phyloP scores from a whole-genome alignment of 2,888 invertebrate species.

The Phorcus lineatus region DNA sequence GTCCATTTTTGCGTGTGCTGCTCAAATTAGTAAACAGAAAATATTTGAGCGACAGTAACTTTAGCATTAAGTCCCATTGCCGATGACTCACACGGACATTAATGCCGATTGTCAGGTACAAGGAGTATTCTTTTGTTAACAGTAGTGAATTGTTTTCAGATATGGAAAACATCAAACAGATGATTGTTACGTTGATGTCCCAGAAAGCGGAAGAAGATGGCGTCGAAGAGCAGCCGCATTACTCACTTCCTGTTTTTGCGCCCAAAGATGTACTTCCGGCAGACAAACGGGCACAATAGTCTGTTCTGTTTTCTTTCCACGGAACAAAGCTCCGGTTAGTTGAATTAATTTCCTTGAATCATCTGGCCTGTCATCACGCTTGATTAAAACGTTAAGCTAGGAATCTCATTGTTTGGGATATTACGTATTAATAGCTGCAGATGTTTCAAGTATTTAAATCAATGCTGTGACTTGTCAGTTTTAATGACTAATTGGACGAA shows the following conservation, averaged over 20 bases:
- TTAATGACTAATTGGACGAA: too few species aligned
- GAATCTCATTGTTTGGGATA: not conserved
- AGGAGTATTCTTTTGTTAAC: not conserved
- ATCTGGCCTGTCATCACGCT: not conserved
- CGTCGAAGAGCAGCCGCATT: not conserved
- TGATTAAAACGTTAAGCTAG: not conserved
- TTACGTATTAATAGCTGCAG: not conserved
- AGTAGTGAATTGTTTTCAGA: not conserved
- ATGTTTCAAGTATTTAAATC: not conserved
- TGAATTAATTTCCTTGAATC: not conserved
- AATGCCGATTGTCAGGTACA: too few species aligned
- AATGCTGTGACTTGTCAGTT: too few species aligned
- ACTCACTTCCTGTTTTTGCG: slow-evolving; percentile 11
- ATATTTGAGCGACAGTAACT: too few species aligned
- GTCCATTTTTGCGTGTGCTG: too few species aligned
- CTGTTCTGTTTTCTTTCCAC: not conserved
- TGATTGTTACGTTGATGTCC: slow-evolving; percentile 14
- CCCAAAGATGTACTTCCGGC: slow-evolving; percentile 7
- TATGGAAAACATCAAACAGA: slow-evolving; percentile 15
- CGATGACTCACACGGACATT: too few species aligned
- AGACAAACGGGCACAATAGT: slow-evolving; percentile 16
- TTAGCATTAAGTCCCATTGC: too few species aligned
- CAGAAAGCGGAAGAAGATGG: slow-evolving; percentile 11
- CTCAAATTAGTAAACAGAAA: too few species aligned
- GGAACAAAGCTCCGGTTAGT: slow-evolving; percentile 12